A percentile compares a stretch with the other conserved stretches of the same genome.
Conservation (phyloP, 2,888 invertebrate species). For the Andrena haemorrhoa region DNA sequence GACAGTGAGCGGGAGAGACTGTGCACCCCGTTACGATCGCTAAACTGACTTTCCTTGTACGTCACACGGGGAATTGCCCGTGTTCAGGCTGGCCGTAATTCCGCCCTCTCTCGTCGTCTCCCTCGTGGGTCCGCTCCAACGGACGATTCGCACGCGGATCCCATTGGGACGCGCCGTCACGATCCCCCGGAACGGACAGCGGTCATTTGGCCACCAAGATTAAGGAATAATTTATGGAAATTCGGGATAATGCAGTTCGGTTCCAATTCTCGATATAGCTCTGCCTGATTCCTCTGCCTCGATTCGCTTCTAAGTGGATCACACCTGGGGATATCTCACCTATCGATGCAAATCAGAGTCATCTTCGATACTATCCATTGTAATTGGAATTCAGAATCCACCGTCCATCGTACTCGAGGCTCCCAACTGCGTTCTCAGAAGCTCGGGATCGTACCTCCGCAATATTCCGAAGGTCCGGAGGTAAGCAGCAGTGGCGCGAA, state of each 20-base stretch:
- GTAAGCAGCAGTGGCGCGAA: not conserved
- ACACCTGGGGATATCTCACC: no score
- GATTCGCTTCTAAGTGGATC: not conserved
- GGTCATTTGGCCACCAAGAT: not conserved
- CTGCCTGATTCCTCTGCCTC: not conserved
- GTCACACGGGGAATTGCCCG: not conserved
- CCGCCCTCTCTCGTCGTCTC: not conserved
- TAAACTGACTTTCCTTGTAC: constrained; percentile 3
- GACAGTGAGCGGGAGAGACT: constrained; percentile 49
- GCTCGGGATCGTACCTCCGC: not conserved
- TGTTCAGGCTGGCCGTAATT: not conserved
- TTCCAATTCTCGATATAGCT: not conserved
- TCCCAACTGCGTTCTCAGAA: no score
- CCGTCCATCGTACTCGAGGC: no score
- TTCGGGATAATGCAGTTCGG: not conserved
- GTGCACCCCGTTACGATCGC: not conserved
- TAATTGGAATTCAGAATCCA: no score
- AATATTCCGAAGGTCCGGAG: not conserved
- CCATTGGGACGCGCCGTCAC: not conserved
- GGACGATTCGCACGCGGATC: not conserved
- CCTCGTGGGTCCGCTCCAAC: not conserved
- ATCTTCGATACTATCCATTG: no score
- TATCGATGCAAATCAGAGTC: no score
- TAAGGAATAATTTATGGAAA: not conserved
- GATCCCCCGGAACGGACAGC: not conserved